Conservation (phyloP, 2,797 vertebrate genomes). For the Cuculus canorus region DNA sequence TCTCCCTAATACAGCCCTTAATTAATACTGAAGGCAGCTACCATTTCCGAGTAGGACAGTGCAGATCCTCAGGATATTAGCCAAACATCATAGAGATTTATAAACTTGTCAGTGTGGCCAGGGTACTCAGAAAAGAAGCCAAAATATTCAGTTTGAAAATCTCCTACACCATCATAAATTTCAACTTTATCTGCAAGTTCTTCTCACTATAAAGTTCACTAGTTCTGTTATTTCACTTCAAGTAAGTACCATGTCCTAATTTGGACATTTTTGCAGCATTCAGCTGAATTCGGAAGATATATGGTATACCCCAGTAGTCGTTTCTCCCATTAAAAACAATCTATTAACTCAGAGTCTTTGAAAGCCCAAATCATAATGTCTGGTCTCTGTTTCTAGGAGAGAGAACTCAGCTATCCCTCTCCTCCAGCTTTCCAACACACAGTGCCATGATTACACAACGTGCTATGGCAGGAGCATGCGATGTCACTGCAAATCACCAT, state of each 20-base stretch:
- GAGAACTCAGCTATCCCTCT: background rate
- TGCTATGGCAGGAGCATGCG: background rate
- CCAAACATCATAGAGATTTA: background rate
- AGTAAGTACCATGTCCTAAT: constrained; percentile 52
- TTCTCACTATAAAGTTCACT: constrained; percentile 3
- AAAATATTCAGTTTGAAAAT: constrained; percentile 14
- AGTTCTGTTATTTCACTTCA: background rate
- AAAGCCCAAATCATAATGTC: background rate
- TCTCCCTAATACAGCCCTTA: background rate
- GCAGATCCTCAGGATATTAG: background rate
- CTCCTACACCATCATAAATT: background rate
- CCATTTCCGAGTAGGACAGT: background rate
- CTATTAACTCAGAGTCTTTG: background rate
- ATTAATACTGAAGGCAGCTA: constrained; percentile 32
- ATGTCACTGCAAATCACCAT: constrained; percentile 11
- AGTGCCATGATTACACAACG: background rate
- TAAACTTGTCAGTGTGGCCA: background rate
- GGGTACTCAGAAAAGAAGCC: background rate
- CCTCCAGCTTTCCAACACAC: background rate
- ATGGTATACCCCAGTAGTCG: background rate
- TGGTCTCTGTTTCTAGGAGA: background rate
- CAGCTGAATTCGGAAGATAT: constrained; percentile 58
- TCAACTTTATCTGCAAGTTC: constrained; percentile 14
- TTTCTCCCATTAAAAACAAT: background rate
- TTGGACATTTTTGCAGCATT: constrained; percentile 63